phyloP scores from a whole-genome alignment of 2,888 invertebrate genomes.

The Idaea dimidiata region DNA sequence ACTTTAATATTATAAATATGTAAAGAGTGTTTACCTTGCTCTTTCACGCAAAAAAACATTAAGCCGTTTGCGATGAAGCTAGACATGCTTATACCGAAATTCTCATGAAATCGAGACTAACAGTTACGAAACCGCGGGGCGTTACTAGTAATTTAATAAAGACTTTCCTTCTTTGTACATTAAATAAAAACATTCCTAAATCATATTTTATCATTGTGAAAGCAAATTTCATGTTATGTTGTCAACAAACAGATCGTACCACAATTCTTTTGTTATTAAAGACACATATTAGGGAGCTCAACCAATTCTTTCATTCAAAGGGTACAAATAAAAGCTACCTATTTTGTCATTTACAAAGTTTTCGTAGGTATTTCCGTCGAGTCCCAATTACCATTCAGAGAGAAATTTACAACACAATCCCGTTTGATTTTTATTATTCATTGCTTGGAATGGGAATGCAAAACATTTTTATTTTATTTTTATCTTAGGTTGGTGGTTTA shows the following conservation, averaged over 20 bases:
- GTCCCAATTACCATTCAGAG: slow-evolving; percentile 14
- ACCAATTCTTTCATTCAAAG: not conserved
- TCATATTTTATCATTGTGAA: not conserved
- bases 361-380: slow-evolving; percentile 14
- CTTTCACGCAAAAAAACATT: too few relatives aligned
- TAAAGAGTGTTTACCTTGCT: too few relatives aligned
- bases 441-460: slow-evolving; percentile 16
- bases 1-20: too few relatives aligned
- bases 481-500: not conserved
- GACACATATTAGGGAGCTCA: not conserved
- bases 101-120: too few relatives aligned
- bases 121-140: too few relatives aligned
- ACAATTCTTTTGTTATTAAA: not conserved
- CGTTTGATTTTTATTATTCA: slow-evolving; percentile 17
- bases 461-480: slow-evolving; percentile 13
- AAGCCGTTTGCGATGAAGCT: too few relatives aligned
- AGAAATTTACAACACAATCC: slow-evolving; percentile 14
- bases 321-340: slow-evolving; percentile 12
- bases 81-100: too few relatives aligned
- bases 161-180: not conserved
- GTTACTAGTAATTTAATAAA: not conserved
- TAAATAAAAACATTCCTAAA: not conserved
- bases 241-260: not conserved
- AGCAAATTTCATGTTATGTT: not conserved
- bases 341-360: slow-evolving; percentile 15